Evolutionary conservation across 2,888 invertebrate species (phyloP), one percentile per base, ranked within the genome.

Genomic region (Dione juno): DNA sequence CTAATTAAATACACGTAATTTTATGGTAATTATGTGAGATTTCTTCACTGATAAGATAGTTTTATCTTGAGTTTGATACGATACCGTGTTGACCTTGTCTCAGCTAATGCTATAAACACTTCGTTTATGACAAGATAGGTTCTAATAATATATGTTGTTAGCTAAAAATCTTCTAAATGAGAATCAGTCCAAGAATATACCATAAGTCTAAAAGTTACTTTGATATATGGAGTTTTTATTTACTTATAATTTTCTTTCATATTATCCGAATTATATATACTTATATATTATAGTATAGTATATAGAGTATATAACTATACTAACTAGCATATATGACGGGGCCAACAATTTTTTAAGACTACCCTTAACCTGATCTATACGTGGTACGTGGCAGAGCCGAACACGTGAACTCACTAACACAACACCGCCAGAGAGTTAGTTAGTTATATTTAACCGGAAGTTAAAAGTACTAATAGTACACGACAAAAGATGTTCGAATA

Each of bases 1-100:
- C 9, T 54, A 37, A 21, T 6, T 16, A 37, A 57, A 57, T 16
- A 16, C 9, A 57, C 41, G 43, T 67, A 43, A 64, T 50, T 21
- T 52, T 52, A 19, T 40, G 11, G 37, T 64, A 64, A 64, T 64
- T 64, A 64, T 37, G 64, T 19, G 64, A 50, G 64, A 61, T 28
- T 45, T 68, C 43, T 66, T 43, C 13, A n/a, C n/a, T n/a, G 64
- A 64, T 64, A 35, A 64, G 64, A 64, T 64, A 50, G 19, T 50
- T 45, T 40, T 64, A 61, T 50, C 64, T 50, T 16, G 19, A 35
- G 48, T 19, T 48, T 64, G 64, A 50, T 50, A 37, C 35, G 19
- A 50, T 64, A 64, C 37, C 50, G 21, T 37, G 37, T 50, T 64
- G 50, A 50, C 64, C 64, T 64, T 64, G 50, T 13, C 64, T 50